Evolutionary conservation across 2,797 vertebrate species (phyloP), one percentile per base, ranked within the genome.

Genomic region (Lutjanus campechanus): DNA sequence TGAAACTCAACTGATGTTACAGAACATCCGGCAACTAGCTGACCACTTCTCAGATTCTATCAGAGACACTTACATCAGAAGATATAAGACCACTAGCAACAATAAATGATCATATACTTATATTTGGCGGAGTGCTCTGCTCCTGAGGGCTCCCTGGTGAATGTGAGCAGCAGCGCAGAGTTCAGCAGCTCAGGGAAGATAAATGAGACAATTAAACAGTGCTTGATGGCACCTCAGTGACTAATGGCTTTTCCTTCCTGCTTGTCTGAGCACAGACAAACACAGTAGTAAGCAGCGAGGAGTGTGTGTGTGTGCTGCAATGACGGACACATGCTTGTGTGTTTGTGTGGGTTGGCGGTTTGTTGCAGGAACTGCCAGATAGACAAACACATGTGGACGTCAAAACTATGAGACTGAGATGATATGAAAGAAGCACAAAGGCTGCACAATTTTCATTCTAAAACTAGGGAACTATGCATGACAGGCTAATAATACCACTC

Each of bases 121-220:
- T 73, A 65, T 81, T 63, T 85, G 82, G n/a, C 3, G 22, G 46
- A 61, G 68, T 43, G 69, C 69, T 62, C 11, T 46, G 67, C 68
- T 86, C 58, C 69, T 17, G n/a, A 77, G 65, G 75, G 66, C 63
- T 68, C 69, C 63, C n/a, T 4, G 5, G 69, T 63, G 83, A 79
- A 84, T 79, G 13, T 1, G 56, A 82, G 76, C 36, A 6, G 80
- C 69, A 40, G 78, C 9, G 22, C 70, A 2, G 65, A 51, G 74
- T 84, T 88, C 76, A 64, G 76, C 76, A 54, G 73, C 88, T 83
- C 50, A 75, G 79, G 79, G 81, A 93, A 93, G 93, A 95, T 91
- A 89, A 94, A 95, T 90, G 83, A 93, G 82, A 91, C 91, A 93
- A 95, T 95, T 94, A 94, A 92, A 91, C 64, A 62, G 89, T 64